Percentiles rank a stretch among this genome's conserved stretches.
These are phyloP conservation scores for Eupithecia insigniata DNA, from an alignment of 2,888 invertebrate genomes.

Conservation along the genomic window DNA sequence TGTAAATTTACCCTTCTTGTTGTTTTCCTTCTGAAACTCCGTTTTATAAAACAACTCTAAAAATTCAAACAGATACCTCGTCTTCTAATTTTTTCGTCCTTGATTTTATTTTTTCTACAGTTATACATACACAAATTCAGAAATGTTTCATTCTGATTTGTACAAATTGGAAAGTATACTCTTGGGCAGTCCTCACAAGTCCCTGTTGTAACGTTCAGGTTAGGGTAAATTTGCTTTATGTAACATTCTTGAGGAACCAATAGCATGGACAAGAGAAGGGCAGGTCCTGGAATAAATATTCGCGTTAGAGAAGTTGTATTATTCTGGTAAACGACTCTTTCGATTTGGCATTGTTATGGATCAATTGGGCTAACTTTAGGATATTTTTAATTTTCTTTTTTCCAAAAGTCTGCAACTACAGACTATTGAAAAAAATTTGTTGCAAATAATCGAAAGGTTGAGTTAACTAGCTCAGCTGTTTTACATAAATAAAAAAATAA, in stretches of 20 bases:
- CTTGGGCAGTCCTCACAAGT: background rate
- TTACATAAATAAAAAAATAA: too few species aligned
- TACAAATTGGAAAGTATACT: slow-evolving; percentile 1
- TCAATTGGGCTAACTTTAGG: too few species aligned
- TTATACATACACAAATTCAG: slow-evolving; percentile 24
- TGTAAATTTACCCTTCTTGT: too few species aligned
- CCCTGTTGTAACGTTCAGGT: slow-evolving; percentile 49
- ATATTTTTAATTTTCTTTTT: too few species aligned
- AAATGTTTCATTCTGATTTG: background rate
- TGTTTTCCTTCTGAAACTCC: too few species aligned
- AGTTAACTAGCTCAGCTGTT: too few species aligned
- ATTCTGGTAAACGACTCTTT: too few species aligned
- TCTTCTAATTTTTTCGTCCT: slow-evolving; percentile 15
- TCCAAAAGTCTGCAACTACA: too few species aligned
- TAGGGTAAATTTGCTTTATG: background rate
- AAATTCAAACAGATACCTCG: slow-evolving; percentile 42
- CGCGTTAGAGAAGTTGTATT: background rate
- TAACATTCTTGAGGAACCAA: slow-evolving; percentile 2
- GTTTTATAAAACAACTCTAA: background rate
- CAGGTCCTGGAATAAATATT: background rate
- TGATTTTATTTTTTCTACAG: slow-evolving; percentile 28
- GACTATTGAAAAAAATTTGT: too few species aligned
- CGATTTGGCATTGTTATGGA: too few species aligned
- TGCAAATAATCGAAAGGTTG: too few species aligned
- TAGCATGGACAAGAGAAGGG: background rate